phyloP scores from a whole-genome alignment of 2,797 vertebrate species.

The Odontamblyopus rebecca region DNA sequence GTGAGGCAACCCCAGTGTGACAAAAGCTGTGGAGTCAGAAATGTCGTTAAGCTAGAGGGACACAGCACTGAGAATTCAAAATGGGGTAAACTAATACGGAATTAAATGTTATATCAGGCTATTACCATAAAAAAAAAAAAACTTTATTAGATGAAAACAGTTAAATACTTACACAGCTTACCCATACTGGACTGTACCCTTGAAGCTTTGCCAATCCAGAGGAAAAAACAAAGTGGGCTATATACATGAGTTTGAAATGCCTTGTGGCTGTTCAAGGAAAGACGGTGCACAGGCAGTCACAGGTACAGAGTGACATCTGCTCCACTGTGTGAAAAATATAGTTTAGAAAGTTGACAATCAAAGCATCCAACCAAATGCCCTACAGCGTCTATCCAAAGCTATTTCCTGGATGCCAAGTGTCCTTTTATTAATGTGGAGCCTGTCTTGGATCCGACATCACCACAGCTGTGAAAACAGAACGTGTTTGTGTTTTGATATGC shows the following conservation, averaged over 20 bases:
- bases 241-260: conserved; percentile 1
- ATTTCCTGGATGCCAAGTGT: background rate
- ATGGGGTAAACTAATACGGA: background rate
- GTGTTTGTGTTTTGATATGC: conserved; percentile 49
- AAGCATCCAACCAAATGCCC: background rate
- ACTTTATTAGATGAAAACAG: background rate
- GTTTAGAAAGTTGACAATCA: background rate
- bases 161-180: background rate
- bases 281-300: background rate
- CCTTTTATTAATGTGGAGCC: conserved; percentile 10
- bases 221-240: conserved; percentile 10
- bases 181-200: background rate
- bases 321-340: conserved; percentile 6
- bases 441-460: conserved; percentile 8
- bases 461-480: conserved; percentile 46
- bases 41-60: conserved; percentile 15
- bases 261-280: conserved; percentile 1
- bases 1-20: conserved; percentile 33
- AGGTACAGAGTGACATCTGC: background rate
- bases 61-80: background rate
- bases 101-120: background rate
- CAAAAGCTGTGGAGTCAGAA: conserved; percentile 20
- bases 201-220: conserved; percentile 3
- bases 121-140: too few species aligned
- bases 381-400: background rate